phyloP scores from a whole-genome alignment of 2,888 invertebrate species.

The Atrina japonica region DNA sequence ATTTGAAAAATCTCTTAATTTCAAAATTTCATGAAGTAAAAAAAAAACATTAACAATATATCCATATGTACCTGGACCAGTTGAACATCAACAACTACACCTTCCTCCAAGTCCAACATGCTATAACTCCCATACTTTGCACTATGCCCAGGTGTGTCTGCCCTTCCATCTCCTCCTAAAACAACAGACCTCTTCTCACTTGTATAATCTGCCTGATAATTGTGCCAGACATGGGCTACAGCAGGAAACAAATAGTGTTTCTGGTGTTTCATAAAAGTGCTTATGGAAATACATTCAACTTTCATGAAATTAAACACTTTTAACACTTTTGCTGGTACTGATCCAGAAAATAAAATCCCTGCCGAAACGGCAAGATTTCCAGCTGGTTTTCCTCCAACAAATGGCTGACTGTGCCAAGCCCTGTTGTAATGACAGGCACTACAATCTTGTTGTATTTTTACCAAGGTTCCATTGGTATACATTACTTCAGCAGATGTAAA shows the following conservation, averaged over 20 bases:
- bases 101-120: slow-evolving; percentile 15
- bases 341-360: slow-evolving; percentile 10
- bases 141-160: slow-evolving; percentile 30
- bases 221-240: slow-evolving; percentile 12
- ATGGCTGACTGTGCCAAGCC: slow-evolving; percentile 11
- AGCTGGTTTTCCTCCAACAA: not conserved
- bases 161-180: slow-evolving; percentile 18
- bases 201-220: slow-evolving; percentile 3
- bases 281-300: not conserved
- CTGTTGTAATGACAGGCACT: not conserved
- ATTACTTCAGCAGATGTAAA: too few species aligned
- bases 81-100: slow-evolving; percentile 14
- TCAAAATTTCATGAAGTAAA: too few species aligned
- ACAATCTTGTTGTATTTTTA: not conserved
- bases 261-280: slow-evolving; percentile 20
- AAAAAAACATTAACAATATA: too few species aligned
- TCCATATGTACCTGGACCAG: slow-evolving; percentile 31
- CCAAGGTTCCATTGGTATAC: not conserved
- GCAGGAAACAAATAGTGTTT: not conserved
- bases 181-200: not conserved
- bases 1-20: too few species aligned
- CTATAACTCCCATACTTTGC: slow-evolving; percentile 33
- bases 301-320: slow-evolving; percentile 10
- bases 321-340: slow-evolving; percentile 7
- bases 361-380: slow-evolving; percentile 2